These are phyloP conservation scores for Dufourea novaeangliae DNA, from an alignment of 1,140 invertebrate genomes.

Conservation along the genomic window DNA sequence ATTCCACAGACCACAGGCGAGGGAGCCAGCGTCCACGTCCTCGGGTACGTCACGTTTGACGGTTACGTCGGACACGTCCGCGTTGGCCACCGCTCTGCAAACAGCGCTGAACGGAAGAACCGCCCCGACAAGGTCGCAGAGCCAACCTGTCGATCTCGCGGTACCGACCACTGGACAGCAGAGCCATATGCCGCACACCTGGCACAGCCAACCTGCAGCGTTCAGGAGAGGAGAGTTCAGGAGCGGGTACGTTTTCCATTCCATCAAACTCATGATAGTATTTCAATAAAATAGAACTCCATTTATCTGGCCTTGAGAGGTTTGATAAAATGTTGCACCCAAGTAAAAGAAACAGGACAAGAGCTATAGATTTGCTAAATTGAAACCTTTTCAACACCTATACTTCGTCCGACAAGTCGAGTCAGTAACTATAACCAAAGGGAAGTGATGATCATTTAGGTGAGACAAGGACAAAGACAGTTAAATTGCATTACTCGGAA, in stretches of 20 bases:
- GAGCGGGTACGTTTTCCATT: slow-evolving; percentile 73
- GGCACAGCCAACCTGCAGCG: slow-evolving; percentile 79
- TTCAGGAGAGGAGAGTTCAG: slow-evolving; percentile 78
- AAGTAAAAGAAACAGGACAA: too few relatives aligned
- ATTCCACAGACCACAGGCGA: slow-evolving; percentile 70
- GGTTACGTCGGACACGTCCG: slow-evolving; percentile 76
- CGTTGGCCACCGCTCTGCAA: slow-evolving; percentile 76
- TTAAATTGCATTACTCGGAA: too few relatives aligned
- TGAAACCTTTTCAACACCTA: too few relatives aligned
- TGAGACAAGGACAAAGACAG: too few relatives aligned
- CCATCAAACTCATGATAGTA: too few relatives aligned
- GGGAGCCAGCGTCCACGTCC: slow-evolving; percentile 76
- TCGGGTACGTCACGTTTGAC: slow-evolving; percentile 77
- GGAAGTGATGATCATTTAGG: too few relatives aligned
- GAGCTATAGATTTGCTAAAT: too few relatives aligned
- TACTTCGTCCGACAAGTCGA: too few relatives aligned
- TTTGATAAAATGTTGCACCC: too few relatives aligned
- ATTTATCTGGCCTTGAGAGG: too few relatives aligned
- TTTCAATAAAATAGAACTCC: too few relatives aligned
- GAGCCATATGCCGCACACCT: slow-evolving; percentile 75
- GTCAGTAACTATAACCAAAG: too few relatives aligned
- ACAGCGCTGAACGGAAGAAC: slow-evolving; percentile 74
- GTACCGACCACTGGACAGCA: slow-evolving; percentile 70
- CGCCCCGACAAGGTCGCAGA: slow-evolving; percentile 81
- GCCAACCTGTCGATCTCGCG: slow-evolving; percentile 81